Conservation (phyloP, 2,888 invertebrate genomes). For the Nymphalis urticae region DNA sequence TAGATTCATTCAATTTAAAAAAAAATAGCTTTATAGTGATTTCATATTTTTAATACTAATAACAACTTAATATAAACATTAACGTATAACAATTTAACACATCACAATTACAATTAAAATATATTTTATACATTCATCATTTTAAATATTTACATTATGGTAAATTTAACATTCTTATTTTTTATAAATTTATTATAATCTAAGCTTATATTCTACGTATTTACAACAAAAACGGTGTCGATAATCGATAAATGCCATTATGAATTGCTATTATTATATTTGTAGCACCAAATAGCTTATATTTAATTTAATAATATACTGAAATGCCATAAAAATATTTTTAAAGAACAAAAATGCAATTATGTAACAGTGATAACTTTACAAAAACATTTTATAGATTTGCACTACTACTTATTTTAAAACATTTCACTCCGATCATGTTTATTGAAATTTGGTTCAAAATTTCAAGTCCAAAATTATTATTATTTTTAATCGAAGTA, state of each 20-base stretch:
- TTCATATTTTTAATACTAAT: slow-evolving; percentile 27
- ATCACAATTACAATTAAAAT: slow-evolving; percentile 30
- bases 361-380: not conserved
- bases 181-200: not conserved
- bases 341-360: slow-evolving; percentile 2
- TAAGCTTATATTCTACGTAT: slow-evolving; percentile 3
- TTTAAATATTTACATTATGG: slow-evolving; percentile 25
- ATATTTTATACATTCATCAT: slow-evolving; percentile 12
- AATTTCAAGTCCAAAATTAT: no score
- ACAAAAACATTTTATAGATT: not conserved
- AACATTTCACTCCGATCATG: not conserved
- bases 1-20: not conserved
- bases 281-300: slow-evolving; percentile 15
- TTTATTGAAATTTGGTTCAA: not conserved
- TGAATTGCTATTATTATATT: slow-evolving; percentile 6
- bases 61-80: slow-evolving; percentile 16
- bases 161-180: not conserved
- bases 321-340: not conserved
- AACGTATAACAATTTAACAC: slow-evolving; percentile 24
- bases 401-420: not conserved
- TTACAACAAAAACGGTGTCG: slow-evolving; percentile 13
- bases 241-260: slow-evolving; percentile 30
- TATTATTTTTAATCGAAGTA: no score
- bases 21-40: not conserved
- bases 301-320: not conserved